A percentile compares a stretch with the other conserved stretches of the same genome.
Evolutionary conservation across 2,888 invertebrate genomes (phyloP).

Genomic region (Ceraclea dissimilis): DNA sequence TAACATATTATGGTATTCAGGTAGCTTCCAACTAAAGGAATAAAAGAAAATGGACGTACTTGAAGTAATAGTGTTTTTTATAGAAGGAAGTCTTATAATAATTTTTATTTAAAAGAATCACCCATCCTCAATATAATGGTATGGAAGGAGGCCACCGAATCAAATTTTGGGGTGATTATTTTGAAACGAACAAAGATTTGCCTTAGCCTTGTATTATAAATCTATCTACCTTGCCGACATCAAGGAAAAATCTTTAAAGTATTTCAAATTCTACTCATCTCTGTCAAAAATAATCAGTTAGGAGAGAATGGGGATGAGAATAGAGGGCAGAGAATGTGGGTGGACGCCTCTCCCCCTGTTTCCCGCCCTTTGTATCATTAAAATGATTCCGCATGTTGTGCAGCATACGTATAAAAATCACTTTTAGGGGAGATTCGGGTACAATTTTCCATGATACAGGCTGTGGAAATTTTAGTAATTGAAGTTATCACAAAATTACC

Average conservation of each 20-base stretch:
- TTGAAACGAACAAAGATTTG: not conserved
- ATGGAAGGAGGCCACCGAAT: not conserved
- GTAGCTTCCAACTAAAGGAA: too few relatives aligned
- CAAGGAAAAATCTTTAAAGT: slow-evolving; percentile 19
- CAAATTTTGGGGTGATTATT: not conserved
- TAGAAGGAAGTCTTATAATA: not conserved
- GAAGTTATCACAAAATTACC: not conserved
- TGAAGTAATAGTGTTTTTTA: too few relatives aligned
- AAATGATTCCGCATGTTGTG: slow-evolving; percentile 5
- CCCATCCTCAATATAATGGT: not conserved
- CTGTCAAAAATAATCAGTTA: slow-evolving; percentile 25
- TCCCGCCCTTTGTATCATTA: slow-evolving; percentile 17
- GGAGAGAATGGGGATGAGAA: not conserved
- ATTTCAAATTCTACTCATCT: slow-evolving; percentile 22
- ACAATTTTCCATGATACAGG: not conserved
- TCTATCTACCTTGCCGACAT: not conserved
- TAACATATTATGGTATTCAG: too few relatives aligned
- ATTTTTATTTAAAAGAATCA: not conserved
- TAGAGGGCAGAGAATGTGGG: not conserved
- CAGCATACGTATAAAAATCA: not conserved
- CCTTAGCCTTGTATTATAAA: not conserved
- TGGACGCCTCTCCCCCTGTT: not conserved
- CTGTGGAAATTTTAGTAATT: not conserved
- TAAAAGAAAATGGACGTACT: too few relatives aligned
- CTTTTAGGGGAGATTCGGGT: not conserved